Base-by-base conservation (phyloP, 2,888 invertebrate species). In the Pseudococcus jackbeardsleyi region DNA sequence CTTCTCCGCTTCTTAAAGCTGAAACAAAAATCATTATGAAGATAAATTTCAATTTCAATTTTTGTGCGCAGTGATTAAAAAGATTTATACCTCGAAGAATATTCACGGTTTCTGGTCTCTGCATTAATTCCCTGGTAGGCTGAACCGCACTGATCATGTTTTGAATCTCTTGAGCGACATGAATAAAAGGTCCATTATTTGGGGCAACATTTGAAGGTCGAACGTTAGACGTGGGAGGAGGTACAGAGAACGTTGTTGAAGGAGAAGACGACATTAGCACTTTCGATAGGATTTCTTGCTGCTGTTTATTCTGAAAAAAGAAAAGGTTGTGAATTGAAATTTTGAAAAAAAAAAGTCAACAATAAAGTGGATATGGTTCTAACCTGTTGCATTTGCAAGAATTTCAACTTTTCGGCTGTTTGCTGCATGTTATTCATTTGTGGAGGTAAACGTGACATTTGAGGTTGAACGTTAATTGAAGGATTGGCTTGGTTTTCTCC, bases 1-100 rank as follows among this genome's bases (percentile, higher is more conserved):
- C 94, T 92, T 96, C 96, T 89, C 96, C 96, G 33, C 94, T 94
- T 90, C 95, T 94, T 91, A 96, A 92, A 90, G 95, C 95, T 95
- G 12, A 4, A 50, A 50, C 0, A 50, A 4, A 48, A 50, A 50
- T 50, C 15, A 42, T 86, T 15, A 19, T 42, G 0, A 42, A 42
- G 42, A 42, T 33, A 3, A 9, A 42, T 42, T 42, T 8, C 42
- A 42, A 33, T 33, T 33, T 33, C 26, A 33, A 33, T 33, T 33
- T 33, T 33, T 1, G 26, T 33, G 3, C 1, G 3, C 26, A 3
- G 3, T 33, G 26, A 33, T 33, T 33, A 3, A 33, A 42, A 8
- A 42, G 5, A 88, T 33, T 89, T 90, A 90, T 91, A 95, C 95
- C 95, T 92, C 95, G 95, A 90, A 96, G 93, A 89, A 96, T 94